Evolutionary conservation across 1,140 invertebrate species (phyloP), one percentile per base, ranked within the genome.

Genomic region (Trichoplusia ni): DNA sequence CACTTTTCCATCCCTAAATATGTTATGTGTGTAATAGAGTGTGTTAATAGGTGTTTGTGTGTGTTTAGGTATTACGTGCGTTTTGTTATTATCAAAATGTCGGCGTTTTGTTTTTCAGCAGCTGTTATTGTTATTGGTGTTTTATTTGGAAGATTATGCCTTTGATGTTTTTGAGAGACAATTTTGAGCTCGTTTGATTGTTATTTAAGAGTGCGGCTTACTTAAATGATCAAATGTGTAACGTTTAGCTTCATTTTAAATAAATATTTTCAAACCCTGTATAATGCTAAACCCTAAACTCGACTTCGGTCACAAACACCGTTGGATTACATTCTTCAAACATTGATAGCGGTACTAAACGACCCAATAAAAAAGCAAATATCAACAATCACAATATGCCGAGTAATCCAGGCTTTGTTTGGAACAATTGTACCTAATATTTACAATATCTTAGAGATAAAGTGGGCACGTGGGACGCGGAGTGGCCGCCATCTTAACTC

Each of bases 301-400:
- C n/a, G n/a, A n/a, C n/a, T n/a, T n/a, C n/a, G n/a, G n/a, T n/a
- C n/a, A n/a, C n/a, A n/a, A n/a, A n/a, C n/a, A n/a, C n/a, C n/a
- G n/a, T 23, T 19, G 27, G 56, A 60, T 60, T 47, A 60, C 42
- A 60, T 25, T 47, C 21, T 31, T 60, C 56, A 60, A 60, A 60
- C 56, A 60, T 16, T 31, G 44, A 62, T 62, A 62, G 59, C 31
- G 8, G 56, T 69, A 73, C 58, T 25, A 58, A 73, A 77, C 59
- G 72, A 73, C 69, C 73, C 72, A 77, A 81, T 81, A 82, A 78
- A 75, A 82, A 80, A 66, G 72, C 66, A 81, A 82, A 82, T 75
- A 79, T 60, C 38, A 61, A 61, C 68, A 61, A 69, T 75, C 67
- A 51, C 49, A 73, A 31, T 53, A 37, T 37, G 18, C n/a, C 44